Percentiles rank a stretch among this genome's conserved stretches.
Conservation (phyloP, 2,113 vertebrate species). For the Psophia crepitans region DNA sequence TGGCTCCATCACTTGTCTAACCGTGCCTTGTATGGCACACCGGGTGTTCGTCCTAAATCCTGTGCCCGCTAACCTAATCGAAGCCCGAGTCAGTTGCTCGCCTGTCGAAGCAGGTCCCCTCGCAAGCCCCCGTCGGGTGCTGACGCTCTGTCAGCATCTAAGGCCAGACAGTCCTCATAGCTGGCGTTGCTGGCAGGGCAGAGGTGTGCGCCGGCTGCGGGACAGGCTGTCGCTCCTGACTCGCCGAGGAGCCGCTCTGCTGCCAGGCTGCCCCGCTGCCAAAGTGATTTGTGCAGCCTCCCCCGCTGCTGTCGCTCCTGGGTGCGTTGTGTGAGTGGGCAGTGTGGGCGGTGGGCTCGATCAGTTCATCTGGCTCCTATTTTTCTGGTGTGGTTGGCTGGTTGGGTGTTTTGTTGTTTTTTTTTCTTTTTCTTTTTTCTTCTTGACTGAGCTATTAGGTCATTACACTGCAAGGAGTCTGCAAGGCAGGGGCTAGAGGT, state of each 20-base stretch:
- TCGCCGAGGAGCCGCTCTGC: background rate
- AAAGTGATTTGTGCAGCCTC: background rate
- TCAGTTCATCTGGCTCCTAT: background rate
- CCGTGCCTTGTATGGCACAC: fast-evolving
- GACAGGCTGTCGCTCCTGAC: background rate
- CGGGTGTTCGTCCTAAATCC: background rate
- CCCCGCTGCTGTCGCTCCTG: background rate
- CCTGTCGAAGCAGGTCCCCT: background rate
- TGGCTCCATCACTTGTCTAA: background rate
- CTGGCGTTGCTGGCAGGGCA: background rate
- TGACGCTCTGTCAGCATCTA: fast-evolving
- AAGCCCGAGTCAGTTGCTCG: background rate
- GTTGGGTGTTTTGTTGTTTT: too few relatives aligned
- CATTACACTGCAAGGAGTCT: too few relatives aligned
- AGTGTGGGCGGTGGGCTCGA: fast-evolving
- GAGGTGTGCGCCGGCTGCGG: fast-evolving
- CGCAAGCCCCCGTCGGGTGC: fast-evolving
- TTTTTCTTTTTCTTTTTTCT: background rate
- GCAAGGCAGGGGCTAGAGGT: too few relatives aligned
- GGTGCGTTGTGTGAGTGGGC: fast-evolving
- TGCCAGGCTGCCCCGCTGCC: background rate
- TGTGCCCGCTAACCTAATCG: too few relatives aligned
- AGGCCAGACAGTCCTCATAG: background rate
- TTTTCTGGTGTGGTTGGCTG: too few relatives aligned
- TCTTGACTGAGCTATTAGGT: too few relatives aligned